These are phyloP conservation scores for Pampus argenteus DNA, from an alignment of 2,797 vertebrate genomes.

Conservation along the genomic window DNA sequence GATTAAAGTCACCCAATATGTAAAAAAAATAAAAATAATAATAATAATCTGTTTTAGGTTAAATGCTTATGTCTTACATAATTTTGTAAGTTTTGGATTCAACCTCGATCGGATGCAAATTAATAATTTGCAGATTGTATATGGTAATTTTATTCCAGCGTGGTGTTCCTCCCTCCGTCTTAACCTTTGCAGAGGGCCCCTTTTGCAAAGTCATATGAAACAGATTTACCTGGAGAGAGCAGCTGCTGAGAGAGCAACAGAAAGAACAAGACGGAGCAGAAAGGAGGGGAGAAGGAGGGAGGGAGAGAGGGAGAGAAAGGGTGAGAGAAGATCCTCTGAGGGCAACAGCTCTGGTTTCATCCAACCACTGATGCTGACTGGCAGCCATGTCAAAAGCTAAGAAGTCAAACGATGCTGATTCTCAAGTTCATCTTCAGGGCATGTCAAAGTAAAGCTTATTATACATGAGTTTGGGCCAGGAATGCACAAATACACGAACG, in stretches of 20 bases:
- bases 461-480: conserved; percentile 60
- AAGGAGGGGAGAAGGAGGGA: conserved; percentile 6
- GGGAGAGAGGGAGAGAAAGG: conserved; percentile 21
- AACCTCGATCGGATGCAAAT: not conserved
- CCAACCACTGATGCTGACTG: conserved; percentile 73
- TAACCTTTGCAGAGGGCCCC: conserved; percentile 42
- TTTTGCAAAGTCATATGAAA: conserved; percentile 78
- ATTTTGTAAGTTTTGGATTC: not conserved
- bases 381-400: conserved; percentile 79
- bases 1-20: not conserved
- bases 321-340: conserved; percentile 71
- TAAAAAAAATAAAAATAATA: not conserved
- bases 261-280: conserved; percentile 21
- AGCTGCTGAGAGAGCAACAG: conserved; percentile 9
- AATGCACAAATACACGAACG: conserved; percentile 59
- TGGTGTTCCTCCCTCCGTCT: conserved; percentile 19
- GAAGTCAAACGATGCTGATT: conserved; percentile 74
- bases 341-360: conserved; percentile 72
- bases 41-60: not conserved
- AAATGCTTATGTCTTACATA: not conserved
- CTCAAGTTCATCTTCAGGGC: conserved; percentile 79
- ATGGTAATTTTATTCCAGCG: not conserved
- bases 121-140: conserved; percentile 5
- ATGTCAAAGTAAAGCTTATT: conserved; percentile 75
- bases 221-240: conserved; percentile 76